Evolutionary conservation across 2,888 invertebrate species (phyloP).

Genomic region (Rosalia funebris): DNA sequence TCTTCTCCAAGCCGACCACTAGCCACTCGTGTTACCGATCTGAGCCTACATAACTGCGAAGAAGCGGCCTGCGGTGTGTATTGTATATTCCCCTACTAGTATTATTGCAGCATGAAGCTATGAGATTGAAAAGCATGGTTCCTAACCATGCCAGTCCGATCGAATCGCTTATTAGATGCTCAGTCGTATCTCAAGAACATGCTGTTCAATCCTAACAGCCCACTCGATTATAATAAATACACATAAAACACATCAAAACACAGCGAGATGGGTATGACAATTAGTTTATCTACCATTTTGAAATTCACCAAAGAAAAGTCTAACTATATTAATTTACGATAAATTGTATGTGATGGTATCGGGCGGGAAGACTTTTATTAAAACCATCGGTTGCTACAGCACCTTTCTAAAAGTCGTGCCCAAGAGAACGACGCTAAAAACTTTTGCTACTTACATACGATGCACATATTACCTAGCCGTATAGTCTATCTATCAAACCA

Average conservation of each 20-base stretch:
- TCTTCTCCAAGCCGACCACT: neutral
- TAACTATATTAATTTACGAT: neutral
- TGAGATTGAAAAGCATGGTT: conserved; percentile 37
- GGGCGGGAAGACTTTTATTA: conserved; percentile 64
- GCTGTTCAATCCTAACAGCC: conserved; percentile 11
- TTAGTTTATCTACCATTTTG: conserved; percentile 54
- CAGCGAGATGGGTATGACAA: conserved; percentile 57
- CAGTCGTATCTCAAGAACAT: conserved; percentile 16
- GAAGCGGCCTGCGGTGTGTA: neutral
- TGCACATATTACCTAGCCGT: conserved; percentile 49
- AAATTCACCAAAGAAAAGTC: conserved; percentile 34
- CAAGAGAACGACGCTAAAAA: conserved; percentile 55
- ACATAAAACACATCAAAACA: conserved; percentile 57
- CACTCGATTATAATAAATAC: conserved; percentile 26
- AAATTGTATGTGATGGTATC: conserved; percentile 49
- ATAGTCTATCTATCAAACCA: conserved; percentile 41
- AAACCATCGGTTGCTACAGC: conserved; percentile 61
- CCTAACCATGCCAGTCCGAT: conserved; percentile 27
- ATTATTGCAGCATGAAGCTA: conserved; percentile 37
- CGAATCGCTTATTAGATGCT: conserved; percentile 5
- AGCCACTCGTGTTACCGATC: neutral
- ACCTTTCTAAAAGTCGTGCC: conserved; percentile 61
- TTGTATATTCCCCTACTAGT: neutral
- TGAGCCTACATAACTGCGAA: neutral
- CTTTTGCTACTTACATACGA: conserved; percentile 39